A percentile compares a stretch with the other conserved stretches of the same genome.
Evolutionary conservation across 2,797 vertebrate species (phyloP).

Genomic region (Sebastolobus alascanus): DNA sequence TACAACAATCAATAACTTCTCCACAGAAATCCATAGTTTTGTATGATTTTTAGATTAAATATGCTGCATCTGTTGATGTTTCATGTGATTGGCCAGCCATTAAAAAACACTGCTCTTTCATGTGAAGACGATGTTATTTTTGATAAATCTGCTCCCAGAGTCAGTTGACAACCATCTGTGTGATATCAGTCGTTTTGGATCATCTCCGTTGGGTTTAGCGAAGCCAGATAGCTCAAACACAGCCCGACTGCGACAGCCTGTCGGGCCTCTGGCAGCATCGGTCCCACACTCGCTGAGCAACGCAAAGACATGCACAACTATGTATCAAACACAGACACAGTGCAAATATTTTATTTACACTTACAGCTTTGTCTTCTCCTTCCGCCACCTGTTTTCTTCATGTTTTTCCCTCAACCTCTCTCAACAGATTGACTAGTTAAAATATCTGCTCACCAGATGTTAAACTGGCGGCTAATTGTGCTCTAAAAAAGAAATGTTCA

Average conservation of each 20-base stretch:
- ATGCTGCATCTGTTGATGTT: background rate
- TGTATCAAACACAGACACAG: conserved; percentile 29
- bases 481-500: conserved; percentile 3
- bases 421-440: conserved; percentile 33
- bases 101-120: background rate
- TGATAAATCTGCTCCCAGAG: background rate
- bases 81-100: background rate
- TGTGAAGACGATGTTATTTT: background rate
- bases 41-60: background rate
- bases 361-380: conserved; percentile 38
- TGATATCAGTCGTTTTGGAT: conserved; percentile 14
- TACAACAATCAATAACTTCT: background rate
- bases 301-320: conserved; percentile 24
- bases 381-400: conserved; percentile 41
- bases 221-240: conserved; percentile 42
- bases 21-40: background rate
- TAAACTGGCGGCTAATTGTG: conserved; percentile 33
- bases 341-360: conserved; percentile 45
- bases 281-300: conserved; percentile 12
- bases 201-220: background rate
- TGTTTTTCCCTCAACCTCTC: conserved; percentile 14
- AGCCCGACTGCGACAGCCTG: conserved; percentile 27
- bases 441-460: conserved; percentile 57
- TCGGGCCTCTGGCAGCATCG: conserved; percentile 35
- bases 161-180: conserved; percentile 16